phyloP scores from a whole-genome alignment of 2,113 vertebrate genomes.

The Ceyx melanurus region DNA sequence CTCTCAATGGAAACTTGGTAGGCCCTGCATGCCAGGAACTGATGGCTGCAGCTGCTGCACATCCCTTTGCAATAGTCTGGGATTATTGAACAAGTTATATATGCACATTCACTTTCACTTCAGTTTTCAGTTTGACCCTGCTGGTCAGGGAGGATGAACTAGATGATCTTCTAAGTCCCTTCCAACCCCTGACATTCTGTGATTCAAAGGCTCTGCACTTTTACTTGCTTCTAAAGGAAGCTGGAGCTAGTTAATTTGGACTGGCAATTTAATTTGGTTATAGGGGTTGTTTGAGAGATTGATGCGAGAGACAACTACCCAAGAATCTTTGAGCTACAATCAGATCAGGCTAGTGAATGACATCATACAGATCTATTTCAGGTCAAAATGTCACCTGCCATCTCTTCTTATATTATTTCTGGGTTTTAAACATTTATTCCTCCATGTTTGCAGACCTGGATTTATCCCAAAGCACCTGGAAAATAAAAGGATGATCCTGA shows the following conservation, averaged over 20 bases:
- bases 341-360: neutral
- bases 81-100: neutral
- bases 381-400: neutral
- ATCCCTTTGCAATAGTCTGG: neutral
- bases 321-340: neutral
- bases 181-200: too few species aligned
- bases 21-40: neutral
- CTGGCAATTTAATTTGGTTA: neutral
- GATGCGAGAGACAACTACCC: neutral
- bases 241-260: neutral
- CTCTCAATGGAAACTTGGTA: neutral
- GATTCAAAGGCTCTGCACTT: neutral
- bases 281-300: neutral
- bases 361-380: neutral
- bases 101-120: neutral
- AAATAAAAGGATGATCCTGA: neutral
- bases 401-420: neutral
- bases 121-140: neutral
- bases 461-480: neutral
- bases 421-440: neutral
- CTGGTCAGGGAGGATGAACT: too few species aligned
- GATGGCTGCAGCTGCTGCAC: neutral
- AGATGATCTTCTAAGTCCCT: too few species aligned
- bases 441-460: neutral
- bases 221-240: neutral